Evolutionary conservation across 2,113 vertebrate genomes (phyloP), one percentile per base, ranked within the genome.

Genomic region (Rostratula benghalensis): DNA sequence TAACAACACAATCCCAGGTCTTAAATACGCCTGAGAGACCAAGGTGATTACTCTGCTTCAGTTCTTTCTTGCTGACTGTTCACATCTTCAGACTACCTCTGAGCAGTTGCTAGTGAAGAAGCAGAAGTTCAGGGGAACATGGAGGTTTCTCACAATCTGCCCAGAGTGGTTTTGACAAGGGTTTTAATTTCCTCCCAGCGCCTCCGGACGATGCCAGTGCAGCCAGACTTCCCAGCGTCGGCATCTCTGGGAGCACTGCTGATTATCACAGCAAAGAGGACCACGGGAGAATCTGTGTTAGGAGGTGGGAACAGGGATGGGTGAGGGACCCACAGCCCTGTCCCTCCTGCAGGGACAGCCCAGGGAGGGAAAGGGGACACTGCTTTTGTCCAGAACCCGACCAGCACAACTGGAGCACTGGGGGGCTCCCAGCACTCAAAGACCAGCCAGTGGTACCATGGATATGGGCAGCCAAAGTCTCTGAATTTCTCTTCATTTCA

Each of bases 381-480:
- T 11, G 51, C 45, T 69, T 21, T 11, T 59, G 28, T 59, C 46
- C 1, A 69, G 59, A 59, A 25, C 53, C 28, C 16, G 39, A 21
- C 48, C 30, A 0, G 39, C 35, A 30, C 56, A 35, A 14, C 57
- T 19, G 50, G 50, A 43, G 30, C 1, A 1, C 60, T 43, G 6
- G 3, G 77, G 51, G 20, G 37, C 46, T 77, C 61, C n/a, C 54
- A 25, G 51, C 1, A 0, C 56, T 50, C 89, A 13, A 48, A 24
- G 3, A 51, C 24, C 0, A 0, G 5, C 3, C 56, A 5, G 70
- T 0, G 15, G 37, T 18, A 5, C 53, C 4, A 1, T 6, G 41
- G 48, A 69, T 64, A 37, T 14, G 27, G 67, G 14, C 59, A 61
- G 68, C 31, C n/a, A 48, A 21, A n/a, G 51, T 20, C 39, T 39